A percentile compares a stretch with the other conserved stretches of the same genome.
Evolutionary conservation across 2,888 invertebrate species (phyloP).

Genomic region (Nemapogon koenigi): DNA sequence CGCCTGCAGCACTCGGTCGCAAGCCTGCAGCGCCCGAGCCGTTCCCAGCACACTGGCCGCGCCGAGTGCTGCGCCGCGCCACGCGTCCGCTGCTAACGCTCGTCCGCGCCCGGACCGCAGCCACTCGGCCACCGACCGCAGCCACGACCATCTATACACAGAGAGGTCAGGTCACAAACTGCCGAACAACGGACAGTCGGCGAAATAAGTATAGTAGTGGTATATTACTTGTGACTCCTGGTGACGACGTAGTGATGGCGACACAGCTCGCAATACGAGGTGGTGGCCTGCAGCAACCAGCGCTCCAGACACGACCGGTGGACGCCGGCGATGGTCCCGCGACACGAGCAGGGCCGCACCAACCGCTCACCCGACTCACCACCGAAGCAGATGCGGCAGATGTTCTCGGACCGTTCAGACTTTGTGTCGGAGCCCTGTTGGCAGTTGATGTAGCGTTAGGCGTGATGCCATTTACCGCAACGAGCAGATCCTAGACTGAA

Average conservation of each 20-base stretch:
- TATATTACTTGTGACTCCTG: conserved; percentile 45
- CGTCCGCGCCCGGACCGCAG: conserved; percentile 44
- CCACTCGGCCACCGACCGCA: conserved; percentile 44
- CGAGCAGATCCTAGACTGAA: too few relatives aligned
- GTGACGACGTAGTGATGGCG: conserved; percentile 52
- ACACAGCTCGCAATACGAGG: conserved; percentile 56
- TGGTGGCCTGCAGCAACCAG: conserved; percentile 55
- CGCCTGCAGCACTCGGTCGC: conserved; percentile 50
- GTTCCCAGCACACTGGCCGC: conserved; percentile 48
- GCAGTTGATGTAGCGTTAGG: too few relatives aligned
- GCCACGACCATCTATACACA: conserved; percentile 44
- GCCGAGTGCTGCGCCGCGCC: conserved; percentile 47
- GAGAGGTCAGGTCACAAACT: background rate
- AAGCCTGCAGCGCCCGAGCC: conserved; percentile 54
- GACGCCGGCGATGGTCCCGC: conserved; percentile 55
- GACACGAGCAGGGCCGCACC: conserved; percentile 52
- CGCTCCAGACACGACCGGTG: conserved; percentile 55
- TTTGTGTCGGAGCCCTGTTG: too few relatives aligned
- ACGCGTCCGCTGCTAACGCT: conserved; percentile 44
- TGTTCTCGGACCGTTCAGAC: conserved; percentile 41
- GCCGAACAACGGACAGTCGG: background rate
- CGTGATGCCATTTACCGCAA: background rate
- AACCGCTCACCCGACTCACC: conserved; percentile 52
- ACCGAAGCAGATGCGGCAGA: conserved; percentile 58
- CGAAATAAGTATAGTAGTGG: too few relatives aligned